Base-by-base conservation (phyloP, 2,113 vertebrate genomes). In the Clarias batrachus region DNA sequence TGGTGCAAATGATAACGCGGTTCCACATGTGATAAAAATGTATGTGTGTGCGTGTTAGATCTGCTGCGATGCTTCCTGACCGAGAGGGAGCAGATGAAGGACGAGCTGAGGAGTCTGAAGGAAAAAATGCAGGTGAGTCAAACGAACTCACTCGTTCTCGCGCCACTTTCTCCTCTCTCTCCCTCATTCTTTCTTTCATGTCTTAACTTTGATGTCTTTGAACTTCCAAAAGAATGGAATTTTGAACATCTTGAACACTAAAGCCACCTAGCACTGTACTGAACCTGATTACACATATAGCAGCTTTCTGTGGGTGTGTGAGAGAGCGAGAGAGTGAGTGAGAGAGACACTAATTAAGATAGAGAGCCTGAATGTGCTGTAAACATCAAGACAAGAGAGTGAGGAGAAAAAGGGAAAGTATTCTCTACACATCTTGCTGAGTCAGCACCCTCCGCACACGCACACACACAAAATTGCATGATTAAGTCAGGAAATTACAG, bases 121-220 rank as follows among this genome's bases (percentile, higher is more conserved):
- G 92, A 85, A 63, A 92, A 91, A 37, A 87, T 95, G 68, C 90
- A 94, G 95, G 95, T 96, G 70, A 92, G 92, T 78, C 71, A 80
- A 37, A 76, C 25, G 3, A 1, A 3, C 63, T 59, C 41, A 33
- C 10, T 30, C 19, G n/a, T 7, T 25, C 33, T 68, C 48, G 3
- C 17, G 14, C 54, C 60, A 21, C 19, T 33, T n/a, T 30, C 3
- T 41, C 8, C 60, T 52, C 48, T 83, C 85, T 70, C n/a, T 48
- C 33, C 37, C 19, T 48, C 19, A 9, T 25, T 9, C 48, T 57
- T 63, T 60, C 16, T 63, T 63, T 62, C 11, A 1, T 12, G 17
- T 30, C 13, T 21, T 30, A 3, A 21, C 60, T 52, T 17, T 77
- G 3, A 0, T 80, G 4, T 70, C 27, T 52, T 78, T 79, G 25